These are phyloP conservation scores for Himalopsyche japonica DNA, from an alignment of 2,888 invertebrate genomes.

Conservation along the genomic window DNA sequence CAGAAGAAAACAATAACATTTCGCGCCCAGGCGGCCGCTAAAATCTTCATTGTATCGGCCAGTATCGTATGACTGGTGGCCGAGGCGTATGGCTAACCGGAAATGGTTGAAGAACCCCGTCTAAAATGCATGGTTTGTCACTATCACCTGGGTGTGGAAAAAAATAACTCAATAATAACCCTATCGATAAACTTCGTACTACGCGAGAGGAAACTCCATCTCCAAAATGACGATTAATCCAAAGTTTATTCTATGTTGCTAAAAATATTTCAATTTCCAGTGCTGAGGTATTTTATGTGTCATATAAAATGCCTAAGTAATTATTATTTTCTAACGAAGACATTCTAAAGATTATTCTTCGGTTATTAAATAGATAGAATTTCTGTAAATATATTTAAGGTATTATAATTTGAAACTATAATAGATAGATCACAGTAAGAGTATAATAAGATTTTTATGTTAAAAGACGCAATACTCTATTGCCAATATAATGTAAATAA, in stretches of 20 bases:
- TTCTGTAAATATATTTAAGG: constrained; percentile 10
- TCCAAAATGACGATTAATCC: constrained; percentile 12
- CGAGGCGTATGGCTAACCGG: background rate
- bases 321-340: background rate
- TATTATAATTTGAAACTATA: background rate
- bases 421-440: background rate
- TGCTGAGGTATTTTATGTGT: constrained; percentile 30
- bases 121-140: constrained; percentile 23
- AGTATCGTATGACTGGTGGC: constrained; percentile 27
- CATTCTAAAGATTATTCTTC: background rate
- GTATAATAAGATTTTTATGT: background rate
- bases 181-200: background rate
- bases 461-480: background rate
- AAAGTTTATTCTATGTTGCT: constrained; percentile 21
- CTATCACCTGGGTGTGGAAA: constrained; percentile 22
- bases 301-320: constrained; percentile 21
- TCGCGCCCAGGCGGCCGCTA: background rate
- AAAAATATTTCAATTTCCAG: constrained; percentile 21
- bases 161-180: background rate
- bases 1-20: constrained; percentile 8
- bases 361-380: background rate
- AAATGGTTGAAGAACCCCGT: constrained; percentile 2
- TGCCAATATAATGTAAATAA: background rate
- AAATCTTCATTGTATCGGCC: constrained; percentile 24
- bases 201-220: background rate